Percentiles rank a stretch among this genome's conserved stretches.
Conservation (phyloP, 2,113 vertebrate species). For the Pholis gunnellus region DNA sequence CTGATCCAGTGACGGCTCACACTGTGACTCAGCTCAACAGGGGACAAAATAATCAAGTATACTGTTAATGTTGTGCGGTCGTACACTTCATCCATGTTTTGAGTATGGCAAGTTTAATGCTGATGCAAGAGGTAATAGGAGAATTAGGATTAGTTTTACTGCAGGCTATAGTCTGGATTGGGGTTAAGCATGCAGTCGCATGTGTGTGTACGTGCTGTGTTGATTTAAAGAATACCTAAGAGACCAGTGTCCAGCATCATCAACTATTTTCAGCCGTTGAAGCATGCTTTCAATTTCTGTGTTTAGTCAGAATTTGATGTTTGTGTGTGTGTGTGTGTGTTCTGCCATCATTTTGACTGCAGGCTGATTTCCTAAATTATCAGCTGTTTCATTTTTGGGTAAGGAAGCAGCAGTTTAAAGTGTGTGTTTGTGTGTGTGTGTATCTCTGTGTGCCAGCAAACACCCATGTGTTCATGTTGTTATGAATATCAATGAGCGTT, state of each 20-base stretch:
- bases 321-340: too few relatives aligned
- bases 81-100: background rate
- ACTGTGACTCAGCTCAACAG: slow-evolving; percentile 3
- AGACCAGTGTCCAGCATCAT: too few relatives aligned
- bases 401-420: too few relatives aligned
- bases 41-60: background rate
- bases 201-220: background rate
- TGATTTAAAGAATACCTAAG: too few relatives aligned
- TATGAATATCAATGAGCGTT: background rate
- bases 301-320: too few relatives aligned
- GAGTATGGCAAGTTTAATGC: slow-evolving; percentile 9
- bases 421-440: background rate
- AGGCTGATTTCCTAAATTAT: too few relatives aligned
- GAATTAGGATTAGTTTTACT: slow-evolving; percentile 51
- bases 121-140: slow-evolving; percentile 24
- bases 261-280: too few relatives aligned
- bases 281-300: too few relatives aligned
- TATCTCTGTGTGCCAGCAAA: background rate
- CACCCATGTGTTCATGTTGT: background rate
- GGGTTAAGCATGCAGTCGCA: slow-evolving; percentile 17
- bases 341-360: too few relatives aligned
- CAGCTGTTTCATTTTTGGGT: background rate
- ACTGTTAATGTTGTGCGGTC: background rate
- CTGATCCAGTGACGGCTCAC: slow-evolving; percentile 19
- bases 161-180: slow-evolving; percentile 10